phyloP scores from a whole-genome alignment of 2,113 vertebrate species.

The Aspiorhynchus laticeps region DNA sequence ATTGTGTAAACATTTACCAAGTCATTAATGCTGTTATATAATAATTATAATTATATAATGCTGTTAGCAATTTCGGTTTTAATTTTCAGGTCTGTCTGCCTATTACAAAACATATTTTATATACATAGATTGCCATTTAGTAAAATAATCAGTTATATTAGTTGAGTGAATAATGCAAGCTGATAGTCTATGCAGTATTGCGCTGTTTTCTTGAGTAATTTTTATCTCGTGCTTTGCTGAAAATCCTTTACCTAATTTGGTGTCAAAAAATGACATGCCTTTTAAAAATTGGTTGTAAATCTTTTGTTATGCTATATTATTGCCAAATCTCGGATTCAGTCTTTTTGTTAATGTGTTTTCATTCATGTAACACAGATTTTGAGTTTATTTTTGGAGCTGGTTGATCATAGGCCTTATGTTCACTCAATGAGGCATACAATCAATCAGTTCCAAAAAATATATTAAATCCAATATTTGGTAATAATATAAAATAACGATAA shows the following conservation, averaged over 20 bases:
- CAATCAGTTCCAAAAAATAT: too few relatives aligned
- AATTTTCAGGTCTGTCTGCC: not conserved
- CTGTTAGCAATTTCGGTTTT: not conserved
- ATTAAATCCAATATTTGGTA: too few relatives aligned
- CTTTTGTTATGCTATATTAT: not conserved
- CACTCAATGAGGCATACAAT: too few relatives aligned
- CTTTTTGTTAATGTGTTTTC: not conserved
- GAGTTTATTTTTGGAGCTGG: too few relatives aligned
- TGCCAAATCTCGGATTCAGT: not conserved
- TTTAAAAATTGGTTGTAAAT: not conserved
- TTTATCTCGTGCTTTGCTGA: not conserved
- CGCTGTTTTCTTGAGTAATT: not conserved
- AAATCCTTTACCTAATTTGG: not conserved
- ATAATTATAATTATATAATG: too few relatives aligned
- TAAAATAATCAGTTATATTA: too few relatives aligned
- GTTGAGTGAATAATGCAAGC: not conserved
- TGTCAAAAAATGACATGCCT: not conserved
- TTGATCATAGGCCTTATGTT: too few relatives aligned
- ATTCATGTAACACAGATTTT: too few relatives aligned
- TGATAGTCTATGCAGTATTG: not conserved
- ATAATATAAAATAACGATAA: too few relatives aligned
- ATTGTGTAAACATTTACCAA: not conserved
- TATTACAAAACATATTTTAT: not conserved
- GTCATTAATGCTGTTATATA: not conserved
- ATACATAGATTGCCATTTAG: not conserved